These are phyloP conservation scores for Ephialtes manifestator DNA, from an alignment of 2,888 invertebrate genomes.

Conservation along the genomic window DNA sequence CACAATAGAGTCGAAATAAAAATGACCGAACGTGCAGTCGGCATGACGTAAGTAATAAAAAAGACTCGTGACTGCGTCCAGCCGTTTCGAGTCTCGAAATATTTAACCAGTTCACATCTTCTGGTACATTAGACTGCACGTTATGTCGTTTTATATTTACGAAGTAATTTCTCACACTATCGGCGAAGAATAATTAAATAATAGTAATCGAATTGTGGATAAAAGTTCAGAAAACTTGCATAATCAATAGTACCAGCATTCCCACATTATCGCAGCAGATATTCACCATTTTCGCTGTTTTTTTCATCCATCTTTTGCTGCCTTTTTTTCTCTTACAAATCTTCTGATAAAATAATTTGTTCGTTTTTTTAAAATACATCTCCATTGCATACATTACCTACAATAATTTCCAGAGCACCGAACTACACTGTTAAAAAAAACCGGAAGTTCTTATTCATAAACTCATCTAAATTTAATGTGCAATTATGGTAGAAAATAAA, in stretches of 20 bases:
- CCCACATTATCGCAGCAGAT: conserved; percentile 52
- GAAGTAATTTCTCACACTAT: background rate
- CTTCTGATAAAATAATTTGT: background rate
- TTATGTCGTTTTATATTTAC: background rate
- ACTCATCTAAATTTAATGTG: no score
- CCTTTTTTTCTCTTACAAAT: background rate
- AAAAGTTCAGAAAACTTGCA: conserved; percentile 24
- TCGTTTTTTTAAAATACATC: background rate
- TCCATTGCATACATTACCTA: background rate
- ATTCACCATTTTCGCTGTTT: conserved; percentile 33
- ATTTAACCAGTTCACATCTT: conserved; percentile 13
- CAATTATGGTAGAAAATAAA: no score
- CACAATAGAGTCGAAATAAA: background rate
- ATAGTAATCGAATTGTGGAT: background rate
- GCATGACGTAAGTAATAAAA: conserved; percentile 42
- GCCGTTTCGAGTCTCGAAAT: background rate
- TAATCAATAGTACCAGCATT: conserved; percentile 61
- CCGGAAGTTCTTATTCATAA: no score
- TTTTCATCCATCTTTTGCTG: conserved; percentile 10
- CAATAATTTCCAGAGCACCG: background rate
- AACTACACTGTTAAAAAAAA: no score
- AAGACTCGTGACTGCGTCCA: conserved; percentile 31
- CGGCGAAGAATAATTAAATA: background rate
- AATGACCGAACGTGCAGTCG: conserved; percentile 4
- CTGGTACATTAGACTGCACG: background rate